Base-by-base conservation (phyloP, 2,888 invertebrate species). In the Dryomyza anilis region DNA sequence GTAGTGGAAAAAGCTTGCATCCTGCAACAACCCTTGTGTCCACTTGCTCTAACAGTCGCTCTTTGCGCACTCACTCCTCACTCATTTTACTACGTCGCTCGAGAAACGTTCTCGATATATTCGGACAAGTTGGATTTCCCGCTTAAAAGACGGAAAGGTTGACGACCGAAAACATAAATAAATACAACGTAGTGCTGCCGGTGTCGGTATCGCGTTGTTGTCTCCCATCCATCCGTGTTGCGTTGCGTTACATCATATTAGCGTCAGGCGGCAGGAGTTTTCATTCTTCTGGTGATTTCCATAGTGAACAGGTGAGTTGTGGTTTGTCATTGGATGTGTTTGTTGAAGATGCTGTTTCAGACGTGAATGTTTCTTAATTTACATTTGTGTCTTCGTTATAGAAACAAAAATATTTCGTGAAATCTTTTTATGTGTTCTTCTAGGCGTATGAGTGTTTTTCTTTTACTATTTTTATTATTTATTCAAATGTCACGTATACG, bases 121-220 rank as follows among this genome's bases (percentile, higher is more conserved):
- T 50, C 50, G 52, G 58, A 36, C 7, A 27, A 58, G 43, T 76
- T 69, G 64, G 64, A 68, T 74, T 74, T 77, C 78, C 78, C 76
- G 78, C 78, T 76, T 69, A 66, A 68, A 68, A 43, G 25, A 39
- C 45, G 55, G 68, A 68, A 43, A 68, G 76, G 76, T 76, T 76
- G 77, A 73, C 77, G 76, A 76, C 78, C 77, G 69, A 55, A 68
- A 65, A 68, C 59, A 71, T 70, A 70, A 67, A 71, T 67, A 68
- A 68, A 69, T 45, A 66, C 71, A 70, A 70, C 64, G 70, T 27
- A 55, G n/a, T n/a, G n/a, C 56, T 30, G 45, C 58, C 36, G 39
- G 61, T 29, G 27, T 62, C 61, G 65, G 33, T 56, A 39, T 43
- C 53, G 43, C 23, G 39, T 39, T 16, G n/a, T 43, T 29, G 3